phyloP scores from a whole-genome alignment of 2,797 vertebrate species.

The Phyllotis vaccarum region DNA sequence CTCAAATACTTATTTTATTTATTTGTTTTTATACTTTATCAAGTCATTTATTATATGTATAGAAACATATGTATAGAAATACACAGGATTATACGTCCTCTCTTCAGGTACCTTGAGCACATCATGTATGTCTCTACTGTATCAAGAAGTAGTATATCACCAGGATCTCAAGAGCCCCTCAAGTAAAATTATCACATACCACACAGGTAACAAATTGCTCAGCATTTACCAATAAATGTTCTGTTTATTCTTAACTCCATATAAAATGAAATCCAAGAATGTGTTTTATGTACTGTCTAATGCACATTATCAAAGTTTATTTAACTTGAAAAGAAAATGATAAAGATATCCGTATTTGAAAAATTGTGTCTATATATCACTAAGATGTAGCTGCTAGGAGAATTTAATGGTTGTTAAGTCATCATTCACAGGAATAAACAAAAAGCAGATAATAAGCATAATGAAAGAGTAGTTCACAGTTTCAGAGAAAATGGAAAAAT shows the following conservation, averaged over 20 bases:
- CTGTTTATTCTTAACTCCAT: background rate
- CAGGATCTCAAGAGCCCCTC: background rate
- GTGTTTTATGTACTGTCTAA: background rate
- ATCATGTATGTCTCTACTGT: background rate
- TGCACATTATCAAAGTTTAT: background rate
- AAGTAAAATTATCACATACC: background rate
- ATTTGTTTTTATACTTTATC: background rate
- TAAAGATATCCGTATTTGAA: background rate
- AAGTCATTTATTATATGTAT: background rate
- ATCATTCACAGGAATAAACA: background rate
- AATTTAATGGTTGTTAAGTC: conserved; percentile 1
- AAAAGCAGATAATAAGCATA: background rate
- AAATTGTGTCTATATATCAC: background rate
- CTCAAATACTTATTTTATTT: background rate
- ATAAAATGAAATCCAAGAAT: background rate
- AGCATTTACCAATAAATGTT: background rate
- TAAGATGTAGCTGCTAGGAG: background rate
- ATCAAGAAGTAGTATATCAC: background rate
- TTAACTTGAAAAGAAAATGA: background rate
- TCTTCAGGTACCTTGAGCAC: background rate
- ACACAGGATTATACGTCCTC: background rate
- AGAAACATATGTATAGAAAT: background rate
- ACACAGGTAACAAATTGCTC: no score
- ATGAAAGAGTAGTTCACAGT: background rate
- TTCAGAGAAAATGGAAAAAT: conserved; percentile 16